phyloP scores from a whole-genome alignment of 2,888 invertebrate genomes.

The Cephus runcator region DNA sequence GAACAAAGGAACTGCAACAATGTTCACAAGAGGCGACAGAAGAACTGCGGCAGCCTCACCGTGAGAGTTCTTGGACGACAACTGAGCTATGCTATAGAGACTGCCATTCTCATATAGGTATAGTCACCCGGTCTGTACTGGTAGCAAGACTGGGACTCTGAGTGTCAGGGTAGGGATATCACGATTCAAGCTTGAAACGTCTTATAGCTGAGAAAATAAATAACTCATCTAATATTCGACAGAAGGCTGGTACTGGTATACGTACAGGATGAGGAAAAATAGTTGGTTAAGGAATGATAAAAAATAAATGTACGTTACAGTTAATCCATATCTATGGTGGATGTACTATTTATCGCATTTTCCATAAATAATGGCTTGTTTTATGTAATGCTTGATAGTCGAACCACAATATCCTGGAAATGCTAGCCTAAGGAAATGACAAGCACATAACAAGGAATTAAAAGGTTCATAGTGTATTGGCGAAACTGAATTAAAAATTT shows the following conservation, averaged over 20 bases:
- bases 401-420: background rate
- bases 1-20: background rate
- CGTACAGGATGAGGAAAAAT: background rate
- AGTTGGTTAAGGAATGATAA: background rate
- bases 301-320: background rate
- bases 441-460: background rate
- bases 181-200: constrained; percentile 30
- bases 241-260: background rate
- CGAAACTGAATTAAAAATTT: background rate
- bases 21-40: background rate
- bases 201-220: background rate
- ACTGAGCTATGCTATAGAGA: constrained; percentile 40
- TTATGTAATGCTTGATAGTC: background rate
- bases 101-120: constrained; percentile 43
- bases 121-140: constrained; percentile 29
- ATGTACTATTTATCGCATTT: background rate
- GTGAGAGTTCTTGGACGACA: constrained; percentile 38
- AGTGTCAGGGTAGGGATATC: constrained; percentile 40
- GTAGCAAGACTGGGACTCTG: constrained; percentile 24
- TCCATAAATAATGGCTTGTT: background rate
- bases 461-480: background rate
- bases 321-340: background rate
- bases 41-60: background rate
- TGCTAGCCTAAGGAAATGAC: background rate
- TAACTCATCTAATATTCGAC: background rate